Evolutionary conservation across 1,140 invertebrate species (phyloP).

Genomic region (Camponotus pennsylvanicus): DNA sequence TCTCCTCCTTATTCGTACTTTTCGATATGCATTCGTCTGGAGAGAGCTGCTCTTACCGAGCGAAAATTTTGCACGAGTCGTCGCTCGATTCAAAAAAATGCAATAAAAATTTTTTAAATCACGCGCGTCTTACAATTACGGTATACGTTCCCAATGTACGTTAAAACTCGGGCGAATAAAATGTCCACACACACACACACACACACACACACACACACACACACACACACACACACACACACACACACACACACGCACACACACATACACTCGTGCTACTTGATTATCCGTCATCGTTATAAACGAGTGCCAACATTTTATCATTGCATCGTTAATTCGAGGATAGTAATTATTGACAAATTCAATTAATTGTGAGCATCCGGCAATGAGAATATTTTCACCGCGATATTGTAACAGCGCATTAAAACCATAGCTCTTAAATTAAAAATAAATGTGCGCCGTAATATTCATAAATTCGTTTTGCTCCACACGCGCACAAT

Average conservation of each 20-base stretch:
- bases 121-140: neutral
- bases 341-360: constrained; percentile 29
- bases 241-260: no score
- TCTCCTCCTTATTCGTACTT: constrained; percentile 38
- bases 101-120: neutral
- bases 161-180: constrained; percentile 11
- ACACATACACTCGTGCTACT: neutral
- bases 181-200: neutral
- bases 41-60: neutral
- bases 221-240: no score
- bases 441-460: constrained; percentile 32
- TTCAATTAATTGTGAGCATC: constrained; percentile 38
- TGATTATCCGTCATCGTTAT: neutral
- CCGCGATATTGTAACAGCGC: neutral
- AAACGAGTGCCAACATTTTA: constrained; percentile 24
- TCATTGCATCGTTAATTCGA: constrained; percentile 20
- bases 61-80: neutral
- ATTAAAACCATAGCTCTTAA: constrained; percentile 21
- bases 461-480: constrained; percentile 33
- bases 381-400: constrained; percentile 32
- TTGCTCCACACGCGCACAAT: constrained; percentile 8
- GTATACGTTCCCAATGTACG: neutral
- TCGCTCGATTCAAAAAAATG: neutral
- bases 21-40: constrained; percentile 45
- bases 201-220: no score